Evolutionary conservation across 2,797 vertebrate genomes (phyloP).

Genomic region (Moxostoma hubbsi): DNA sequence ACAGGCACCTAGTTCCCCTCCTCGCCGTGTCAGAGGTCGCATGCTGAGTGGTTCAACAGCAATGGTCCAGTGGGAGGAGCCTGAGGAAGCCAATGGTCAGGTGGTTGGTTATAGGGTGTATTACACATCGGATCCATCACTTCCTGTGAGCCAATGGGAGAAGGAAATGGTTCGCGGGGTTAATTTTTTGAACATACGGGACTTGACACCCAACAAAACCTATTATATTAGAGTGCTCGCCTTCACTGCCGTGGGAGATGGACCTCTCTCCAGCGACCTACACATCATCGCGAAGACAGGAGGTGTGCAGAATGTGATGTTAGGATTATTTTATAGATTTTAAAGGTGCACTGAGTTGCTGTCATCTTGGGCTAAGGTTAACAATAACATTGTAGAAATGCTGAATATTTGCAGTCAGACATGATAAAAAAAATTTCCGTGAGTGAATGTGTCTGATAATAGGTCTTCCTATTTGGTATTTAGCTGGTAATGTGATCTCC

Average conservation of each 20-base stretch:
- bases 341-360: no score
- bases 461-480: neutral
- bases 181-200: constrained; percentile 93
- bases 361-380: no score
- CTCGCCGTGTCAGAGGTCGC: constrained; percentile 92
- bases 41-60: constrained; percentile 98
- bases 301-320: constrained; percentile 75
- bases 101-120: constrained; percentile 97
- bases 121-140: constrained; percentile 90
- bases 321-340: constrained; percentile 20
- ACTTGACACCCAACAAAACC: constrained; percentile 93
- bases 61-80: constrained; percentile 98
- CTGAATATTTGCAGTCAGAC: no score
- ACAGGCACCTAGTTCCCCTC: constrained; percentile 95
- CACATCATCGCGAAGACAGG: constrained; percentile 98
- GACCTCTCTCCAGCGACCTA: constrained; percentile 94
- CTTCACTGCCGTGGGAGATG: constrained; percentile 98
- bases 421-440: neutral
- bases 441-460: neutral
- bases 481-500: neutral
- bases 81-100: constrained; percentile 96
- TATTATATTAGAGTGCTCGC: constrained; percentile 96
- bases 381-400: no score
- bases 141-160: constrained; percentile 95
- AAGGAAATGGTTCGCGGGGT: constrained; percentile 96